Base-by-base conservation (phyloP, 2,113 vertebrate species). In the Poeciliopsis turrubarensis region DNA sequence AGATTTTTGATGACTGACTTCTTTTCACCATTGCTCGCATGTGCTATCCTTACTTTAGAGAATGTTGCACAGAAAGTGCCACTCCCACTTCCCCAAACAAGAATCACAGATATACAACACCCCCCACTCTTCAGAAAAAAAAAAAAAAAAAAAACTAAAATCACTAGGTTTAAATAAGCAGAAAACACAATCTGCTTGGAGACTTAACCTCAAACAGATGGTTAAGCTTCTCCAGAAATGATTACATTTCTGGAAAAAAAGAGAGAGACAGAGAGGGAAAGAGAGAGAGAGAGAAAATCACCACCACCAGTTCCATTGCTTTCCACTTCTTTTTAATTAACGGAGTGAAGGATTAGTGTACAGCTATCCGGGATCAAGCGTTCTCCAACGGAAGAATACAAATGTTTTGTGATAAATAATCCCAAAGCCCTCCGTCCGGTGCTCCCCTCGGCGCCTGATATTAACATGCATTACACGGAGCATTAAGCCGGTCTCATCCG, bases 151-250 rank as follows among this genome's bases (percentile, higher is more conserved):
- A 37, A 68, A 76, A 63, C 65, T 73, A 67, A 93, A 95, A 95
- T 92, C 93, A 83, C 87, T 87, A 92, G 91, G 85, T 92, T 94
- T 94, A 92, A 94, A 94, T 94, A 92, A 94, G 93, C 92, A 90
- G 89, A 90, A 91, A 93, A 93, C 93, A 94, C 93, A 93, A 95
- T 95, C 95, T 94, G 94, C 88, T 94, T 91, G 83, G 81, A 91
- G 94, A 94, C 93, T 95, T 96, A 96, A 97, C 95, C 95, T 96
- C 94, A 92, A 96, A 92, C 96, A 97, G 96, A 97, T 97, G 96
- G 96, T 96, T 97, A 97, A 97, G 95, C 96, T 95, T 93, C 95
- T 93, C 87, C 93, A 93, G 95, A 95, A 95, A 95, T 96, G 95
- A 96, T 96, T 96, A 95, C 95, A 95, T 95, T 96, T 95, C 93